Evolutionary conservation across 2,888 invertebrate species (phyloP), one percentile per base, ranked within the genome.

Genomic region (Keiferia lycopersicella): DNA sequence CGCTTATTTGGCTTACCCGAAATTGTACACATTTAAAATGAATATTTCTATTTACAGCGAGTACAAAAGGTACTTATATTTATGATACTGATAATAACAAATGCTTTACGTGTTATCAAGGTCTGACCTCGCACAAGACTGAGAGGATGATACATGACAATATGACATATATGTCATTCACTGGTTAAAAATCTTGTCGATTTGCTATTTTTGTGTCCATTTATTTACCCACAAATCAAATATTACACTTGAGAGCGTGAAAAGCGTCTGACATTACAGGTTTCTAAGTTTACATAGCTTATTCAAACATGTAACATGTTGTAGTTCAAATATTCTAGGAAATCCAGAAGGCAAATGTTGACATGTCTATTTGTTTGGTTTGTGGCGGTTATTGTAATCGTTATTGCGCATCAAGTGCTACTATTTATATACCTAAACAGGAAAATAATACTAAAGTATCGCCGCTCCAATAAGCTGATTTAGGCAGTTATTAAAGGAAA

Each of bases 101-200:
- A 4, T 8, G 34, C 10, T 34, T 34, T 59, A 68, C 82, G 82
- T 79, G 75, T 76, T 82, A 81, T 80, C 81, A 69, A 62, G 60
- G 51, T 65, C 72, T 74, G 75, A 70, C 74, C 78, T 75, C 74
- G 72, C 68, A 63, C 63, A 65, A 65, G 67, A 82, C 79, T 82
- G 73, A 72, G 57, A 69, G 53, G 67, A 73, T 76, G 75, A 76
- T 75, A 30, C 78, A 67, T n/a, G n/a, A n/a, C n/a, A n/a, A n/a
- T n/a, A n/a, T n/a, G n/a, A n/a, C n/a, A n/a, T n/a, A n/a, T 78
- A 78, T 72, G 61, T 56, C 39, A 51, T 18, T 53, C 12, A 20
- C n/a, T n/a, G n/a, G n/a, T n/a, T n/a, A n/a, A n/a, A n/a, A n/a
- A n/a, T n/a, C n/a, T n/a, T n/a, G n/a, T n/a, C n/a, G n/a, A n/a